These are phyloP conservation scores for Accipiter fasciatus DNA, from an alignment of 2,797 vertebrate genomes.

Conservation along the genomic window DNA sequence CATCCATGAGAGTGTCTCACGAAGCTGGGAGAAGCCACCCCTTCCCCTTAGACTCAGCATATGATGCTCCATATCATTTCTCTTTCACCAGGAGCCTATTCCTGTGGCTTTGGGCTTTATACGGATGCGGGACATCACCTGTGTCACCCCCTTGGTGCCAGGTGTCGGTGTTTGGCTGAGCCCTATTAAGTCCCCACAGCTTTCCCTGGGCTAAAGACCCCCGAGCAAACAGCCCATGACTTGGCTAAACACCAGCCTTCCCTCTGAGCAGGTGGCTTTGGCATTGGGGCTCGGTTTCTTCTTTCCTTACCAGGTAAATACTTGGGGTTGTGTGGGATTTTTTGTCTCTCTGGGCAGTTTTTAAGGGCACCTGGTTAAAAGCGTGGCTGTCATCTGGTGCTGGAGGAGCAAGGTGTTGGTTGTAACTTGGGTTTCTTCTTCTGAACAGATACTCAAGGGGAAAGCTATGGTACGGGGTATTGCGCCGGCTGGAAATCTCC, in stretches of 20 bases:
- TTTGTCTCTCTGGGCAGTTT: not conserved
- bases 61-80: fast-evolving
- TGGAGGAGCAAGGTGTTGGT: not conserved
- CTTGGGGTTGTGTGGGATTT: not conserved
- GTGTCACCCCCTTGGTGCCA: not conserved
- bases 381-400: not conserved
- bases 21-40: not conserved
- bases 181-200: not conserved
- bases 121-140: fast-evolving
- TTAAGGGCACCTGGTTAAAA: not conserved
- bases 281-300: fast-evolving
- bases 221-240: not conserved
- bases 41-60: not conserved
- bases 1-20: fast-evolving
- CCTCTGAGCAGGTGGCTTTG: not conserved
- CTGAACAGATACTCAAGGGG: not conserved
- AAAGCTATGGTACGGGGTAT: fast-evolving
- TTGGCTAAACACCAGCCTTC: not conserved
- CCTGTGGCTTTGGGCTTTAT: not conserved
- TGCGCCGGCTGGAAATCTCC: fast-evolving
- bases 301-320: not conserved
- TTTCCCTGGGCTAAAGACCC: not conserved
- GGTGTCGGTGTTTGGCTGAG: not conserved
- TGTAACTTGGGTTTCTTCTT: not conserved
- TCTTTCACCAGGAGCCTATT: not conserved